phyloP scores from a whole-genome alignment of 2,797 vertebrate genomes.

The Galagoides demidoff region DNA sequence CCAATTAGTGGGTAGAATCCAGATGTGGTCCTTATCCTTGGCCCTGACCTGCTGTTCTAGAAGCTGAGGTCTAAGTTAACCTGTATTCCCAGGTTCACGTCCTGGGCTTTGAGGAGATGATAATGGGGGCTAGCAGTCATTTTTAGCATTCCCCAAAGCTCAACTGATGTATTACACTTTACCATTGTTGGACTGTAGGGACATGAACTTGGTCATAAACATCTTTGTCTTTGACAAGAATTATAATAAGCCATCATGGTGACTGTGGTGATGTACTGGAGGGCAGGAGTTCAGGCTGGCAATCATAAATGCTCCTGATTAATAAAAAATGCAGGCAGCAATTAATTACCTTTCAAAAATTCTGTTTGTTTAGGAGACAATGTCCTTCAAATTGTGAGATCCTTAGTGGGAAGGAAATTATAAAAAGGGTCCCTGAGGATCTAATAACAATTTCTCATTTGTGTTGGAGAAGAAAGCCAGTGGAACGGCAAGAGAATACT shows the following conservation, averaged over 20 bases:
- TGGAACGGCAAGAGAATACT: neutral
- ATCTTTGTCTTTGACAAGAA: neutral
- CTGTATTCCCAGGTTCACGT: neutral
- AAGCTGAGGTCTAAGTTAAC: neutral
- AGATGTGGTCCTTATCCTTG: neutral
- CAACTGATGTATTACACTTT: neutral
- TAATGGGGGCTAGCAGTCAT: neutral
- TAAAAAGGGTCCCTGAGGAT: neutral
- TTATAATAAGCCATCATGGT: neutral
- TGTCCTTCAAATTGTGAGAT: constrained; percentile 4
- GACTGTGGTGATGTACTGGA: neutral
- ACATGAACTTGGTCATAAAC: neutral
- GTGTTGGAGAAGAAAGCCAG: neutral
- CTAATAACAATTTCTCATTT: neutral
- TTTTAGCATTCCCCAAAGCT: neutral
- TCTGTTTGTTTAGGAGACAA: neutral
- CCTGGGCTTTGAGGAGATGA: neutral
- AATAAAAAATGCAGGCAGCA: neutral
- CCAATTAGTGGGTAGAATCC: neutral
- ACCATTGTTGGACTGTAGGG: neutral
- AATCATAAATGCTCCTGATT: neutral
- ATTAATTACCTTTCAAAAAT: constrained; percentile 39
- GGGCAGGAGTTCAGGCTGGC: neutral
- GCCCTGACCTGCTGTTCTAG: neutral
- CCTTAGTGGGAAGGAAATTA: neutral